phyloP scores from a whole-genome alignment of 2,888 invertebrate species.

The Leptopilina drosophilae region DNA sequence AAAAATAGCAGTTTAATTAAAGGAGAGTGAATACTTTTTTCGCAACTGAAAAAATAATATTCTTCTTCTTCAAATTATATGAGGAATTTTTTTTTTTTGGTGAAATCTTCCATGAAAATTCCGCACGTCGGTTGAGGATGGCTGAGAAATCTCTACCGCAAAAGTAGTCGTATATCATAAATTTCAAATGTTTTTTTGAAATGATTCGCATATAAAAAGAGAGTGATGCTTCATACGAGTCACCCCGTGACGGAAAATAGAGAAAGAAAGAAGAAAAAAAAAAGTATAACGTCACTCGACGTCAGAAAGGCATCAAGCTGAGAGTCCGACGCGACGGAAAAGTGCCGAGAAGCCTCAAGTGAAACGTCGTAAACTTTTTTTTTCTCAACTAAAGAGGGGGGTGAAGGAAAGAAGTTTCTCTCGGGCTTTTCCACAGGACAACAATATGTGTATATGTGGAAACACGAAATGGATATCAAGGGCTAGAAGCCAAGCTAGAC shows the following conservation, averaged over 20 bases:
- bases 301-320: constrained; percentile 39
- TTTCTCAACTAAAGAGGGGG: background rate
- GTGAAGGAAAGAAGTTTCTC: constrained; percentile 23
- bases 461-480: constrained; percentile 52
- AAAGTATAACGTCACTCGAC: constrained; percentile 36
- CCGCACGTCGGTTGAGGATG: too few relatives aligned
- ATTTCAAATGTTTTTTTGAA: constrained; percentile 3
- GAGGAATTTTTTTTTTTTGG: too few relatives aligned
- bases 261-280: background rate
- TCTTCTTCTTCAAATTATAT: too few relatives aligned
- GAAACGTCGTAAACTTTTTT: constrained; percentile 34
- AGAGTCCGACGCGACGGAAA: constrained; percentile 22
- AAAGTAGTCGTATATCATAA: background rate
- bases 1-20: too few relatives aligned
- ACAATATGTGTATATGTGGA: constrained; percentile 45
- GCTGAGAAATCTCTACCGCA: too few relatives aligned
- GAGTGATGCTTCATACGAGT: constrained; percentile 23
- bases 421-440: constrained; percentile 43
- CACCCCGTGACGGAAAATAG: background rate
- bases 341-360: constrained; percentile 42
- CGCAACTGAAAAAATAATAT: too few relatives aligned
- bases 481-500: constrained; percentile 50
- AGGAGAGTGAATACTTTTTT: too few relatives aligned
- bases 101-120: too few relatives aligned
- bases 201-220: constrained; percentile 17